These are phyloP conservation scores for Leptinotarsa undecemlineata DNA, from an alignment of 1,140 invertebrate species.

Conservation along the genomic window DNA sequence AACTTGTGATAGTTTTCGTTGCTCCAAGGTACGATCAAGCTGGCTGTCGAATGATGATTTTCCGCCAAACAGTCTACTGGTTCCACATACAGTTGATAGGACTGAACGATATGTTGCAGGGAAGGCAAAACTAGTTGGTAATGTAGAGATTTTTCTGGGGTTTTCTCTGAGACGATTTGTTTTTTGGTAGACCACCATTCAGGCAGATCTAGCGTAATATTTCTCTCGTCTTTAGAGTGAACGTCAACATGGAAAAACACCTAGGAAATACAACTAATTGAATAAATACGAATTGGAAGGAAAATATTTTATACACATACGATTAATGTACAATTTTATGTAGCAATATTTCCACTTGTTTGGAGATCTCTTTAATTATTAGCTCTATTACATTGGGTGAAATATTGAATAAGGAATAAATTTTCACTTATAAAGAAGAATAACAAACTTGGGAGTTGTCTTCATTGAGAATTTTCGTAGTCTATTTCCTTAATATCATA, in stretches of 20 bases:
- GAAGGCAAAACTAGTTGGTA: slow-evolving; percentile 63
- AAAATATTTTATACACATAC: too few relatives aligned
- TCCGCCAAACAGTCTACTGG: slow-evolving; percentile 56
- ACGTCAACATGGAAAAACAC: slow-evolving; percentile 68
- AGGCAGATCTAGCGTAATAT: slow-evolving; percentile 60
- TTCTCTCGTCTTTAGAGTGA: slow-evolving; percentile 62
- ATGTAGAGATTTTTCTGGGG: slow-evolving; percentile 60
- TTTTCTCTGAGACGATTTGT: slow-evolving; percentile 57
- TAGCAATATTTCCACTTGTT: too few relatives aligned
- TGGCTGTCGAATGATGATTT: slow-evolving; percentile 62
- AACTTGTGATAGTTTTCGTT: slow-evolving; percentile 64
- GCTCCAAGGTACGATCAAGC: slow-evolving; percentile 67
- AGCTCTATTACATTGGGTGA: too few relatives aligned
- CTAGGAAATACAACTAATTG: slow-evolving; percentile 49
- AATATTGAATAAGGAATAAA: too few relatives aligned
- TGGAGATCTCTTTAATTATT: too few relatives aligned
- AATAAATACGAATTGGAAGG: too few relatives aligned
- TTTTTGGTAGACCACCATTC: slow-evolving; percentile 53
- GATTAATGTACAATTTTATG: too few relatives aligned
- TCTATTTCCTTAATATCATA: too few relatives aligned
- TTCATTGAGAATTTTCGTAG: too few relatives aligned
- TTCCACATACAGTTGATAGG: slow-evolving; percentile 62
- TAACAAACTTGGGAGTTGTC: too few relatives aligned
- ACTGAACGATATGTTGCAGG: slow-evolving; percentile 63
- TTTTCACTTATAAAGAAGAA: too few relatives aligned